phyloP scores from a whole-genome alignment of 1,140 invertebrate species.

The Archivesica marissinica region DNA sequence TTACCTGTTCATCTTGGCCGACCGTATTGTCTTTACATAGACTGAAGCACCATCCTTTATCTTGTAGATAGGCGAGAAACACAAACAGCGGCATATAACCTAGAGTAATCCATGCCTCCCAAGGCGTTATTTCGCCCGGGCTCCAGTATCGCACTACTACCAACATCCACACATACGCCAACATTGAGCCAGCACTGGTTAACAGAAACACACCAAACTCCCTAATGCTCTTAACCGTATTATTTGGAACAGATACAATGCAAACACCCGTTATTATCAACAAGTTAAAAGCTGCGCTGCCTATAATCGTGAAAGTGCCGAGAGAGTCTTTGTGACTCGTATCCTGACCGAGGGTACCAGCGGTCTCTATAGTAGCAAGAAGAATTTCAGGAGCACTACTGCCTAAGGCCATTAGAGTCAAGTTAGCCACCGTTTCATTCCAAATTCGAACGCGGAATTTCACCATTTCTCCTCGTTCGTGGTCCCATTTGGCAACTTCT shows the following conservation, averaged over 20 bases:
- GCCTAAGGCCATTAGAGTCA: conserved; percentile 86
- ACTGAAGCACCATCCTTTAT: conserved; percentile 76
- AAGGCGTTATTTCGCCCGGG: conserved; percentile 79
- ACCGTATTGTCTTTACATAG: conserved; percentile 33
- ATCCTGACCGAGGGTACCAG: conserved; percentile 63
- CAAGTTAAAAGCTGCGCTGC: conserved; percentile 86
- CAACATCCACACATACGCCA: conserved; percentile 85
- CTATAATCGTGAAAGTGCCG: conserved; percentile 85
- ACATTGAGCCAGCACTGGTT: conserved; percentile 84
- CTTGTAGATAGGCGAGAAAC: conserved; percentile 76
- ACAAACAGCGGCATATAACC: conserved; percentile 86
- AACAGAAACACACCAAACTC: conserved; percentile 84
- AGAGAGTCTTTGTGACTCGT: conserved; percentile 81
- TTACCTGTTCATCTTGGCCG: conserved; percentile 49
- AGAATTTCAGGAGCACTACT: conserved; percentile 86
- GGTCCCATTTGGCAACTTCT: conserved; percentile 76
- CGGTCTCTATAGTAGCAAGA: conserved; percentile 85
- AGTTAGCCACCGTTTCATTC: conserved; percentile 86
- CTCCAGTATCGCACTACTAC: conserved; percentile 75
- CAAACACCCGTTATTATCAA: conserved; percentile 84
- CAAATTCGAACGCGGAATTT: conserved; percentile 83
- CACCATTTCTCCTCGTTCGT: conserved; percentile 75
- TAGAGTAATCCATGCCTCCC: conserved; percentile 88
- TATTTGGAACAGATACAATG: conserved; percentile 76
- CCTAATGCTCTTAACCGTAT: conserved; percentile 80